Conservation (phyloP, 2,113 vertebrate genomes). For the Psittacula cyanocephala region DNA sequence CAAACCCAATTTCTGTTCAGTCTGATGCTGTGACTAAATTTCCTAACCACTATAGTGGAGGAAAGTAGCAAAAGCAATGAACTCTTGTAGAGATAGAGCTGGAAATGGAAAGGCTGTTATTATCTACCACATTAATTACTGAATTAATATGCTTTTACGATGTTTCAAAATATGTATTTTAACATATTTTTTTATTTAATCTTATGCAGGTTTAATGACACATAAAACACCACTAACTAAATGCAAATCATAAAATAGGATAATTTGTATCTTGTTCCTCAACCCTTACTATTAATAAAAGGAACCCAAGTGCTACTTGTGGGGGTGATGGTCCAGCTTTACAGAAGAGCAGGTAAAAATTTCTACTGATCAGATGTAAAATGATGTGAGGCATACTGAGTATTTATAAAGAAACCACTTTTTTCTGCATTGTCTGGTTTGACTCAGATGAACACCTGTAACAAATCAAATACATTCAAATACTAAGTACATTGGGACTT, state of each 20-base stretch:
- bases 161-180: constrained; percentile 43
- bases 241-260: constrained; percentile 5
- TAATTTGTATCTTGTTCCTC: constrained; percentile 18
- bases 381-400: background rate
- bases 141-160: constrained; percentile 12
- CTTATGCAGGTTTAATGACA: constrained; percentile 44
- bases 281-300: background rate
- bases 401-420: background rate
- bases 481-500: background rate
- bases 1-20: background rate
- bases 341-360: background rate
- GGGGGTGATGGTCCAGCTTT: background rate
- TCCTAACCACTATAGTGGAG: background rate
- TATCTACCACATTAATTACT: constrained; percentile 54
- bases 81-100: background rate
- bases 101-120: constrained; percentile 29
- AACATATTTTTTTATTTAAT: constrained; percentile 21
- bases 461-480: background rate
- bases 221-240: constrained; percentile 27
- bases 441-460: background rate
- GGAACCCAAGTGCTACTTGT: background rate
- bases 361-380: background rate
- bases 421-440: background rate
- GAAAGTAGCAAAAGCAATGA: constrained; percentile 10
- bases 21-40: background rate